Percentiles rank a stretch among this genome's conserved stretches.
These are phyloP conservation scores for Pangasius krempfi DNA, from an alignment of 2,797 vertebrate species.

Conservation along the genomic window DNA sequence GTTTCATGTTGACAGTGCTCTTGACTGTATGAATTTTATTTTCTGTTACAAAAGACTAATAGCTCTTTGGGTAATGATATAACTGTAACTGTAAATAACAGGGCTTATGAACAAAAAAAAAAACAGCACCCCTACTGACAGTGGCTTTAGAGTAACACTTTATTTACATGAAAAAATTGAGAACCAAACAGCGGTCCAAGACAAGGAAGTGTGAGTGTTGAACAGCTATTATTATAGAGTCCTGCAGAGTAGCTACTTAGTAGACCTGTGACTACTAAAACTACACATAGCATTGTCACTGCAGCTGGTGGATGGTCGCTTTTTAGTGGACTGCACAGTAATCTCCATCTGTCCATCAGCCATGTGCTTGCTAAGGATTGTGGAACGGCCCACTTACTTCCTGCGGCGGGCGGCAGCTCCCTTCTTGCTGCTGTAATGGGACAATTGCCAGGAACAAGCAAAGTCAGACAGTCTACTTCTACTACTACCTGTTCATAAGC, in stretches of 20 bases:
- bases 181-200: constrained; percentile 59
- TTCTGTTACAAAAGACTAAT: neutral
- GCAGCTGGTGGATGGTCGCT: constrained; percentile 69
- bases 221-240: constrained; percentile 52
- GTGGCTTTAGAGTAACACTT: constrained; percentile 69
- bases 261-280: constrained; percentile 56
- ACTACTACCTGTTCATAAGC: neutral
- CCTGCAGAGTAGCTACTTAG: constrained; percentile 41
- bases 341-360: constrained; percentile 38
- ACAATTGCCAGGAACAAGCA: constrained; percentile 55
- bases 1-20: neutral
- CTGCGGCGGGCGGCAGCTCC: constrained; percentile 90
- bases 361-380: constrained; percentile 32
- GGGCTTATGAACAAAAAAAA: constrained; percentile 23
- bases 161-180: constrained; percentile 82
- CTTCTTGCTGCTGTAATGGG: constrained; percentile 93
- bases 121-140: constrained; percentile 52
- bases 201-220: constrained; percentile 43
- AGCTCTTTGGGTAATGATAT: neutral
- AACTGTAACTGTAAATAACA: neutral
- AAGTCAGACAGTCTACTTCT: constrained; percentile 45
- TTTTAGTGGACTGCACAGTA: constrained; percentile 46
- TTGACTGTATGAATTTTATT: neutral
- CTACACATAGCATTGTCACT: constrained; percentile 70
- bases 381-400: constrained; percentile 78